Evolutionary conservation across 1,140 invertebrate genomes (phyloP).

Genomic region (Probaryconus sp.): DNA sequence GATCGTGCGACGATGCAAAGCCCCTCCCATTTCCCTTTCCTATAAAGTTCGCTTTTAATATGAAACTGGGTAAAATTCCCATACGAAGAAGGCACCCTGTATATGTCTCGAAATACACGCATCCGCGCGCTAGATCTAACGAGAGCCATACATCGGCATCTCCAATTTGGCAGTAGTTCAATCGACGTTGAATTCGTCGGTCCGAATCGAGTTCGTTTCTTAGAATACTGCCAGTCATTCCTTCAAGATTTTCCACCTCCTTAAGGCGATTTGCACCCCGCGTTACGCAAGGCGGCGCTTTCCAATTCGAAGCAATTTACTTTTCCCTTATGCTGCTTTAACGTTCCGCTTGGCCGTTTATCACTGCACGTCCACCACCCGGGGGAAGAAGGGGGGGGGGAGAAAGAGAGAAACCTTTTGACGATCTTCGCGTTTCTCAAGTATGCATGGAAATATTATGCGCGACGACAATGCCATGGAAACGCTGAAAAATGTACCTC

Average conservation of each 20-base stretch:
- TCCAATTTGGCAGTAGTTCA: slow-evolving; percentile 22
- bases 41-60: no score
- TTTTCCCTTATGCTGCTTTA: slow-evolving; percentile 63
- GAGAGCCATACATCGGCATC: slow-evolving; percentile 20
- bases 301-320: slow-evolving; percentile 63
- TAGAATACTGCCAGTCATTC: slow-evolving; percentile 27
- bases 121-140: slow-evolving; percentile 9
- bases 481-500: slow-evolving; percentile 35
- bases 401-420: slow-evolving; percentile 50
- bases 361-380: slow-evolving; percentile 51
- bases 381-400: slow-evolving; percentile 5
- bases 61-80: no score
- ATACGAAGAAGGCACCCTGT: no score
- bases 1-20: no score
- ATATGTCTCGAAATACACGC: background rate
- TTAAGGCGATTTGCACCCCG: slow-evolving; percentile 56
- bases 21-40: no score
- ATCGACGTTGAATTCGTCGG: slow-evolving; percentile 22
- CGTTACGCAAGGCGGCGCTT: slow-evolving; percentile 36
- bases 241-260: slow-evolving; percentile 56
- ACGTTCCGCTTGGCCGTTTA: slow-evolving; percentile 55
- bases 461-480: slow-evolving; percentile 38
- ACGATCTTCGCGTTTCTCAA: slow-evolving; percentile 47
- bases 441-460: slow-evolving; percentile 58
- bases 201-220: slow-evolving; percentile 37